Evolutionary conservation across 35 echinoderm and acorn worm species (phyloP).

Genomic region (Lytechinus pictus): DNA sequence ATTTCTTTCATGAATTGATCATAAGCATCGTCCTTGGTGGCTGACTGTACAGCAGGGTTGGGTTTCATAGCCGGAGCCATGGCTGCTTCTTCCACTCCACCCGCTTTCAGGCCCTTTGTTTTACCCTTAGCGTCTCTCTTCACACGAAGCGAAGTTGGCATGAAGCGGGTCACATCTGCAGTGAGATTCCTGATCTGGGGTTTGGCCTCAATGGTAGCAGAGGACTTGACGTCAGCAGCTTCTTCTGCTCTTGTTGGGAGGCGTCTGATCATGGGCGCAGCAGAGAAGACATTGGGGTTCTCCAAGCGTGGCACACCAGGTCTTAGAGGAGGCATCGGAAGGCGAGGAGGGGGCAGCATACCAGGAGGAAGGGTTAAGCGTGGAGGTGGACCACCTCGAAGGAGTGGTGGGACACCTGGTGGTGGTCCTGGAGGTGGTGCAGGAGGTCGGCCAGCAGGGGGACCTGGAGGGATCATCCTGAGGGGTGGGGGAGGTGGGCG

Average conservation of each 20-base stretch:
- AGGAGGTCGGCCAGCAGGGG: slow-evolving; percentile 78
- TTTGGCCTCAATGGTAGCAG: slow-evolving; percentile 95
- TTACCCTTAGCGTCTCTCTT: slow-evolving; percentile 87
- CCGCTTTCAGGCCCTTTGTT: slow-evolving; percentile 66
- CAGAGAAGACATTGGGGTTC: slow-evolving; percentile 96
- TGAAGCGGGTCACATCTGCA: slow-evolving; percentile 92
- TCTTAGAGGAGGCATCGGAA: slow-evolving; percentile 55
- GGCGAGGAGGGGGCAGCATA: slow-evolving; percentile 68
- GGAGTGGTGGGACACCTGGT: slow-evolving; percentile 78
- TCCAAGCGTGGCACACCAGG: slow-evolving; percentile 58
- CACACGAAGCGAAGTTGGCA: slow-evolving; percentile 82
- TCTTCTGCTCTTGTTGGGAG: slow-evolving; percentile 70
- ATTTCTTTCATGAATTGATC: slow-evolving; percentile 99
- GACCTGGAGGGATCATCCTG: slow-evolving; percentile 79
- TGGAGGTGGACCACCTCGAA: slow-evolving; percentile 58
- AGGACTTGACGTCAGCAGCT: slow-evolving; percentile 67
- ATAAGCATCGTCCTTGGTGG: slow-evolving; percentile 97
- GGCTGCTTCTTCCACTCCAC: slow-evolving; percentile 46
- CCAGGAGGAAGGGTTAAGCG: slow-evolving; percentile 75
- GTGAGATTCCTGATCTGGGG: slow-evolving; percentile 95
- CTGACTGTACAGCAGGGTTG: slow-evolving; percentile 58
- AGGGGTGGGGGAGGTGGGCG: slow-evolving; percentile 74
- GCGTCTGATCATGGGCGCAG: slow-evolving; percentile 87
- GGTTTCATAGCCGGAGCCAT: slow-evolving; percentile 60
- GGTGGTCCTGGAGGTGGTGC: slow-evolving; percentile 89